Evolutionary conservation across 2,113 vertebrate species (phyloP), one percentile per base, ranked within the genome.

Genomic region (Rhabdornis inornatus): DNA sequence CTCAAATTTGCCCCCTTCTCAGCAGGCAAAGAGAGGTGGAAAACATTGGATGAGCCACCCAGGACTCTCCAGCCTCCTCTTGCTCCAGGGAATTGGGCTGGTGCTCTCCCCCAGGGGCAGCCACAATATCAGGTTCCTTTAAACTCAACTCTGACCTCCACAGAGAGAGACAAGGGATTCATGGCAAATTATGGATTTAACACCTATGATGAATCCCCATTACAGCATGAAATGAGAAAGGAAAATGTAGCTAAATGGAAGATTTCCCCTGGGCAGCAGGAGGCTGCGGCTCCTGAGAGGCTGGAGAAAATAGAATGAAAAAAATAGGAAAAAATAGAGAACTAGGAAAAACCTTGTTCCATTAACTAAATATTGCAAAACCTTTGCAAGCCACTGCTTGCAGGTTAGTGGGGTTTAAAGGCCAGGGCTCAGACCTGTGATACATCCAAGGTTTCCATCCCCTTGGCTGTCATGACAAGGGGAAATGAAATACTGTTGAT

Each of bases 181-280:
- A 95, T 56, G 90, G 97, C 97, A 97, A 97, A 97, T 98, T 97
- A 97, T 83, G 94, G 97, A 97, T 97, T 97, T 97, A 96, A 97
- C 97, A 96, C 94, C 91, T 95, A 70, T 91, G 92, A 96, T 97
- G 97, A 97, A 94, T 97, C 97, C 98, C 97, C 95, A 96, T 98
- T 97, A 97, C 95, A 97, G 97, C 98, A 96, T 97, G 97, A 98
- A 98, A 98, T 97, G 95, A 98, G 94, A 98, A 97, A 97, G 97
- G 96, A 97, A 98, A 98, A 97, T 66, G 86, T 90, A 79, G 84
- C 96, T 97, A 94, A 96, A 95, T 95, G 86, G 96, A 97, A 98
- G 94, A 88, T 92, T 84, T 97, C 95, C 96, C 97, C 70, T 66
- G 35, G 95, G 96, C 91, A 96, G 93, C 92, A 30, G 31, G 82